These are phyloP conservation scores for Cheumatopsyche charites DNA, from an alignment of 1,140 invertebrate species.

Conservation along the genomic window DNA sequence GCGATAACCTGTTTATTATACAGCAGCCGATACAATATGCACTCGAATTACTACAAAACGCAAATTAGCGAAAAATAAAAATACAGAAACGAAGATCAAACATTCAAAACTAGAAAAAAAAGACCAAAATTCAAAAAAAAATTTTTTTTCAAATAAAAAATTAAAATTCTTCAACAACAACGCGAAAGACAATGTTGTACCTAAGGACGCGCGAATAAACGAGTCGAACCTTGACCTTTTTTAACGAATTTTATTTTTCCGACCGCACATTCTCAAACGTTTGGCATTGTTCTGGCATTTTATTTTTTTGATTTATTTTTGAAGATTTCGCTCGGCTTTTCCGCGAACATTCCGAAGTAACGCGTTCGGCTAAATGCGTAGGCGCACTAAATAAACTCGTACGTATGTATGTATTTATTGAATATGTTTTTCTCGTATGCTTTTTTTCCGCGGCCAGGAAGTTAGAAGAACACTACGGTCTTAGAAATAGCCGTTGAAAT, in stretches of 20 bases:
- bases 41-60: too few species aligned
- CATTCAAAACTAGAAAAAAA: neutral
- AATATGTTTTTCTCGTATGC: too few species aligned
- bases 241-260: neutral
- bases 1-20: too few species aligned
- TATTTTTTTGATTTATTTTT: neutral
- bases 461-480: slow-evolving; percentile 8
- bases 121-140: neutral
- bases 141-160: slow-evolving; percentile 3
- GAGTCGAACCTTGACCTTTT: slow-evolving; percentile 30
- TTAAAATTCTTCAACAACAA: too few species aligned
- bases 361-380: neutral
- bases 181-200: too few species aligned
- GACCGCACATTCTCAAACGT: slow-evolving; percentile 10
- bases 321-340: slow-evolving; percentile 18
- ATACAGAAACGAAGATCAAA: too few species aligned
- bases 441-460: slow-evolving; percentile 19
- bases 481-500: slow-evolving; percentile 17
- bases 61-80: too few species aligned
- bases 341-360: slow-evolving; percentile 16
- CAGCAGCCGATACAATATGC: too few species aligned
- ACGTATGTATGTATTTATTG: too few species aligned
- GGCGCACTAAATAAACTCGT: slow-evolving; percentile 20
- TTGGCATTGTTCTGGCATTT: slow-evolving; percentile 3
- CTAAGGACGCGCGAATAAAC: too few species aligned